Evolutionary conservation across 2,888 invertebrate genomes (phyloP).

Genomic region (Melipona beecheii): DNA sequence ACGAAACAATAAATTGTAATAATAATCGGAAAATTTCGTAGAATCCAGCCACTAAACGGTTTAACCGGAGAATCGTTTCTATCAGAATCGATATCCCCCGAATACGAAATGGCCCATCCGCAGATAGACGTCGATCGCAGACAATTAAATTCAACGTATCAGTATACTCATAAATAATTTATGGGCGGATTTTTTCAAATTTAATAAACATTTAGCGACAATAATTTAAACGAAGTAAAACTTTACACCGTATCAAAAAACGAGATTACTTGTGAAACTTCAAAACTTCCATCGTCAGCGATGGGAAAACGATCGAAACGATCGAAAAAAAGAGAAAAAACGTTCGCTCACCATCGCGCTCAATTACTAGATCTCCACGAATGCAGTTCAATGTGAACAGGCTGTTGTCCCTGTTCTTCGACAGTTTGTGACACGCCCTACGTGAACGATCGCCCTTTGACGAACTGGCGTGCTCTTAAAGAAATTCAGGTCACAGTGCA

Average conservation of each 20-base stretch:
- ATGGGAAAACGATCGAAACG: background rate
- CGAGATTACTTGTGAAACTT: too few species aligned
- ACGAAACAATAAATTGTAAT: background rate
- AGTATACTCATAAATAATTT: too few species aligned
- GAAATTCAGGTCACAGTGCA: slow-evolving; percentile 47
- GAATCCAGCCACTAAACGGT: background rate
- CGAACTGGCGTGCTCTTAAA: slow-evolving; percentile 26
- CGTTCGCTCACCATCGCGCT: background rate
- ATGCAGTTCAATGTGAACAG: slow-evolving; percentile 36
- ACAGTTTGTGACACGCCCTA: background rate
- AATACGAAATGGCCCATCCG: background rate
- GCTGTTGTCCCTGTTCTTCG: background rate
- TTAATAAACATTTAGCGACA: too few species aligned
- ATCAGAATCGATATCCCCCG: background rate
- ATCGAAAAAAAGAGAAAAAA: background rate
- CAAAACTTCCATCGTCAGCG: background rate
- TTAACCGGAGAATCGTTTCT: too few species aligned
- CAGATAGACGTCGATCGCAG: background rate
- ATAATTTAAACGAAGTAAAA: too few species aligned
- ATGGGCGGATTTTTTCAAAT: too few species aligned
- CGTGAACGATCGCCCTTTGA: slow-evolving; percentile 5
- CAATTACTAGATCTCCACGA: slow-evolving; percentile 19
- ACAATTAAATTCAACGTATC: background rate
- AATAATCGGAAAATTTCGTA: background rate
- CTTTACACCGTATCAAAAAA: too few species aligned